phyloP scores from a whole-genome alignment of 2,113 vertebrate genomes.

The Indicator indicator region DNA sequence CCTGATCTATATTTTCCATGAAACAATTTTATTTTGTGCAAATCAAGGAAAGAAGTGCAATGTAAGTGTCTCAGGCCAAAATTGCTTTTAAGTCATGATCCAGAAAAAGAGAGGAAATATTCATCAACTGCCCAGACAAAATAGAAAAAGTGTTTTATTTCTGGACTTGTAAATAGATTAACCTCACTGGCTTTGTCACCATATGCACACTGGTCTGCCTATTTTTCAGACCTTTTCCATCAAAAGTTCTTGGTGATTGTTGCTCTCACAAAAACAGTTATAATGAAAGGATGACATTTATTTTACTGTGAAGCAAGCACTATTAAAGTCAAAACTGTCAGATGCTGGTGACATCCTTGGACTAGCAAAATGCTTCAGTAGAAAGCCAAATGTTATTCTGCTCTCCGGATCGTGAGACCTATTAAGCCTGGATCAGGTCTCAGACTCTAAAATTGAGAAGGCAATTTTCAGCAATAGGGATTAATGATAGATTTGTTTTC shows the following conservation, averaged over 20 bases:
- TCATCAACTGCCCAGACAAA: background rate
- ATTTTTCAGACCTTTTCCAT: background rate
- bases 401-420: rapidly evolving
- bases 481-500: background rate
- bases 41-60: background rate
- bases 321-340: background rate
- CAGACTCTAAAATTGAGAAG: background rate
- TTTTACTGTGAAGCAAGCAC: background rate
- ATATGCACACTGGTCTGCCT: background rate
- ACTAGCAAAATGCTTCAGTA: background rate
- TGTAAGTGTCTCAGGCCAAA: background rate
- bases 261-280: background rate
- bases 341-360: background rate
- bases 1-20: background rate
- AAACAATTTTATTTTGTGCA: background rate
- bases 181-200: background rate
- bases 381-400: background rate
- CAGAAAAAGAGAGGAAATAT: background rate
- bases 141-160: background rate
- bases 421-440: background rate
- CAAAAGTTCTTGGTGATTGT: background rate
- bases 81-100: background rate
- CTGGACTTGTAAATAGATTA: background rate
- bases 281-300: background rate
- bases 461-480: background rate